phyloP scores from a whole-genome alignment of 2,113 vertebrate species.

The Phylloscopus trochiloides region DNA sequence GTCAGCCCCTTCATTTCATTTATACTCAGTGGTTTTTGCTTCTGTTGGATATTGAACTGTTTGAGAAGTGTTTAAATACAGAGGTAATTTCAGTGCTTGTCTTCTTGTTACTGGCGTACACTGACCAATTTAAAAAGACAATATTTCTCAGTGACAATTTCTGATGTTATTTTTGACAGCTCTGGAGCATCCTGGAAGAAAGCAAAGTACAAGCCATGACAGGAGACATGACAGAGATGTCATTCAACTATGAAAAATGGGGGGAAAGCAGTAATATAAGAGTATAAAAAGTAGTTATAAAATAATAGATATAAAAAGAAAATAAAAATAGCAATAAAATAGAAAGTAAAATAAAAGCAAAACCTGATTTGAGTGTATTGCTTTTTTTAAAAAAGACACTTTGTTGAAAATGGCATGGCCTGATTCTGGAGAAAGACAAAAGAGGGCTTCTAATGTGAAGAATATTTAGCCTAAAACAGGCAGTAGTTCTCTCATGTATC shows the following conservation, averaged over 20 bases:
- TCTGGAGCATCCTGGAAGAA: neutral
- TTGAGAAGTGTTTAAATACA: neutral
- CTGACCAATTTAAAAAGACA: neutral
- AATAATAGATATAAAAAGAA: neutral
- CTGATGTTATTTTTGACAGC: neutral
- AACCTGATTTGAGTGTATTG: neutral
- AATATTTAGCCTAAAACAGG: neutral
- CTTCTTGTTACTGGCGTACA: neutral
- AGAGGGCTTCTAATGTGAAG: neutral
- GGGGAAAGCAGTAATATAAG: neutral
- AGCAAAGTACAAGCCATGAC: neutral
- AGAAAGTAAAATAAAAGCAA: neutral
- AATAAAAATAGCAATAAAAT: neutral
- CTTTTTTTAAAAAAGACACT: neutral
- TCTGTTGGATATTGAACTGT: neutral
- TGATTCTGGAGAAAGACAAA: neutral
- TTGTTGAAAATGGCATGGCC: neutral
- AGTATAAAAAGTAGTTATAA: neutral
- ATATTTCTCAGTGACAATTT: neutral
- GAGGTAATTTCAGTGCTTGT: neutral
- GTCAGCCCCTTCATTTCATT: neutral
- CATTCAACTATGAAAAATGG: neutral
- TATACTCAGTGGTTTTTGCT: neutral
- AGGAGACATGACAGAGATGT: neutral
- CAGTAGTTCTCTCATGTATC: neutral